phyloP scores from a whole-genome alignment of 2,797 vertebrate species.

The Meriones psammophilus region DNA sequence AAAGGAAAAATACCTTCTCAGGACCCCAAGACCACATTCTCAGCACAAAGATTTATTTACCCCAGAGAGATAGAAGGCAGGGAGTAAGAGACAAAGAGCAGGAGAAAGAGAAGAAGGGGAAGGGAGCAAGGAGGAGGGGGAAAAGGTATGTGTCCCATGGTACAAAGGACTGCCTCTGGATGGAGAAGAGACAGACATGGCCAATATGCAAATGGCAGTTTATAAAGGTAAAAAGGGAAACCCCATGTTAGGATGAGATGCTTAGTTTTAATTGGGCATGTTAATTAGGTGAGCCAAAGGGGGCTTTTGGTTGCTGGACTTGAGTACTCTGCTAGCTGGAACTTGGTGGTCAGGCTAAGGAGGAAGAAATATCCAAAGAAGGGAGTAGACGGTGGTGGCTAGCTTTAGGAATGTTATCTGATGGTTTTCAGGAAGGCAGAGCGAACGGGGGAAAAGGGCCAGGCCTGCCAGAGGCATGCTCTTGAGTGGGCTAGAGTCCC shows the following conservation, averaged over 20 bases:
- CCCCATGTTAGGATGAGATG: background rate
- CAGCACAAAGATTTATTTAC: background rate
- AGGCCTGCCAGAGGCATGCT: background rate
- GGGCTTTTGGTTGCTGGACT: background rate
- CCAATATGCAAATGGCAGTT: background rate
- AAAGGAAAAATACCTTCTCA: background rate
- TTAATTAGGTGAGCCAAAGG: background rate
- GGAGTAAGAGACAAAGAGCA: background rate
- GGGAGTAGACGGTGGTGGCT: background rate
- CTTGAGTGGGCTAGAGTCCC: background rate
- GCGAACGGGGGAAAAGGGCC: background rate
- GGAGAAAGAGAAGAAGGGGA: background rate
- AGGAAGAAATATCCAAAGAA: background rate
- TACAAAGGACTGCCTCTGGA: background rate
- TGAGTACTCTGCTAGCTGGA: background rate
- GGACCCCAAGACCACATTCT: background rate
- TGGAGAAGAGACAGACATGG: background rate
- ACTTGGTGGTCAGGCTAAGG: background rate
- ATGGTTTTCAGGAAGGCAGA: background rate
- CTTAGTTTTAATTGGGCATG: background rate
- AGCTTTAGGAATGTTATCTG: background rate
- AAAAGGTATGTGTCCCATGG: background rate
- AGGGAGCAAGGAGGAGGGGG: background rate
- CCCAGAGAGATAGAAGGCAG: background rate
- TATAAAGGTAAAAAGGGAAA: background rate